Conservation (phyloP, 1,140 invertebrate species). For the Pogonognathellus flavescens region DNA sequence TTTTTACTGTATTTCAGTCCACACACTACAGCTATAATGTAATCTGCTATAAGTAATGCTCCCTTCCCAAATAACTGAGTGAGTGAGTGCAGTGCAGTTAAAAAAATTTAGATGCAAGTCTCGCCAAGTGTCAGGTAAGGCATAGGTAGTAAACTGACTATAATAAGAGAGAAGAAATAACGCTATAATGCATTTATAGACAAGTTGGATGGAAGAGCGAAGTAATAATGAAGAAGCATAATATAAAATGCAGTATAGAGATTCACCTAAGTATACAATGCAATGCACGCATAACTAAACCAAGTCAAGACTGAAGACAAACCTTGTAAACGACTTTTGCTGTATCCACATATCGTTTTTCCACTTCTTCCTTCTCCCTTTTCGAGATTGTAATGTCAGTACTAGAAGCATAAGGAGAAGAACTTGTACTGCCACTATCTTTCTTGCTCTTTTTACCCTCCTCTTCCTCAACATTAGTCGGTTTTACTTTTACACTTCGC, state of each 20-base stretch:
- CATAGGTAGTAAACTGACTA: background rate
- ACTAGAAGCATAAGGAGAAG: background rate
- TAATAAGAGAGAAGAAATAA: background rate
- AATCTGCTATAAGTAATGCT: background rate
- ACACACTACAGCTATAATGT: background rate
- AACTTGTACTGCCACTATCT: constrained; percentile 44
- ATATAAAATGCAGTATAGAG: background rate
- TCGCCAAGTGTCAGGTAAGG: constrained; percentile 23
- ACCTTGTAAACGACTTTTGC: constrained; percentile 45
- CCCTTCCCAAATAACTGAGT: background rate
- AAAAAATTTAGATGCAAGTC: constrained; percentile 44
- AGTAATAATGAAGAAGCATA: too few species aligned
- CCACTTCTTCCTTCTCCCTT: constrained; percentile 46
- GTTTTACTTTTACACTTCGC: constrained; percentile 50
- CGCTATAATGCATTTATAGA: background rate
- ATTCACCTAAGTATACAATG: background rate
- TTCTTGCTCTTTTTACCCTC: constrained; percentile 48
- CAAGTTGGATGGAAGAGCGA: too few species aligned
- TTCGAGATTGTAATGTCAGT: constrained; percentile 16
- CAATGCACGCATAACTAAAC: background rate
- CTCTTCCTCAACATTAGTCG: constrained; percentile 46
- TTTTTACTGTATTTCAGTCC: constrained; percentile 6
- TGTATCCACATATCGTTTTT: constrained; percentile 39
- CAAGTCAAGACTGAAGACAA: background rate
- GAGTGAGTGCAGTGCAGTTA: constrained; percentile 12